Evolutionary conservation across 2,797 vertebrate species (phyloP), one percentile per base, ranked within the genome.

Genomic region (Myotis pilosus): DNA sequence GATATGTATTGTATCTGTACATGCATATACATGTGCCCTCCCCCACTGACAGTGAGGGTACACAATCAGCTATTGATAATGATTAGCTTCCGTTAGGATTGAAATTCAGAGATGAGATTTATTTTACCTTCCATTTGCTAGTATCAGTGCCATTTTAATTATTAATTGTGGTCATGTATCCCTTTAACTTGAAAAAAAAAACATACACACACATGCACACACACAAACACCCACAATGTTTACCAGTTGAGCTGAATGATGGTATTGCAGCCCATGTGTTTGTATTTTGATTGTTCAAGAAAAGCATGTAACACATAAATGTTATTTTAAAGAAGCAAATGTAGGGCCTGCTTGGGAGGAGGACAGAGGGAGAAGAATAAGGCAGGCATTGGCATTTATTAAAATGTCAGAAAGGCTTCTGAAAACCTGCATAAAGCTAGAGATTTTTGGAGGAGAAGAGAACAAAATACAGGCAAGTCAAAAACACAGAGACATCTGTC

Each of bases 401-500:
- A 47, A 93, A 80, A 79, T 38, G 41, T 53, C 82, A 80, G 44
- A 72, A 41, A 57, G 33, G 36, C 23, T 89, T 82, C 66, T 25
- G 53, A 94, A 95, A 95, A 95, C 38, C 75, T 44, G 36, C 78
- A 53, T 75, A 82, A 89, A 57, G 86, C 25, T 10, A 38, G 38
- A 74, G 71, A 74, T 74, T 91, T 85, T 13, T 17, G 49, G 47
- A 64, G 9, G 33, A 68, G 19, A 60, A 38, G 5, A 85, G 44
- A 89, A 90, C 3, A 6, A 94, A 94, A 93, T 89, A 80, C 5
- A 97, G 89, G 71, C 62, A 49, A 94, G 75, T 11, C 6, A 79
- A 89, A 89, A 80, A 78, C 23, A 88, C 28, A 83, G 87, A 89
- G 69, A 78, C 49, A 22, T 95, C 55, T 74, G 55, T 93, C 71